Percentiles rank a stretch among this genome's conserved stretches.
Conservation (phyloP, 2,113 vertebrate species). For the Crotalus helleri region DNA sequence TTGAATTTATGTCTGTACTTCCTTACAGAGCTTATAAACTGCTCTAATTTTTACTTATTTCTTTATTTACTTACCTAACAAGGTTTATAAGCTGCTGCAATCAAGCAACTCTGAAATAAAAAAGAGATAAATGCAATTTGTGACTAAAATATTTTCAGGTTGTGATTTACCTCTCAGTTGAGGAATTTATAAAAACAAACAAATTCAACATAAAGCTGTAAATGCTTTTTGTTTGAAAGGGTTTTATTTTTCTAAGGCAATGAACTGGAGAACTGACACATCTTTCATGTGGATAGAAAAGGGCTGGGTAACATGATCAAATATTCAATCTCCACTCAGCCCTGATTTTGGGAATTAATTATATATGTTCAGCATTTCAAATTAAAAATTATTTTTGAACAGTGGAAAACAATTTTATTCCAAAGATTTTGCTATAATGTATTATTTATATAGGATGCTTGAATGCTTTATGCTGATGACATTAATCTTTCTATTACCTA, state of each 20-base stretch:
- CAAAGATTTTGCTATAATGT: background rate
- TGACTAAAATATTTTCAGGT: constrained; percentile 19
- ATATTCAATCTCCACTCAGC: constrained; percentile 1
- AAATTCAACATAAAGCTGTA: constrained; percentile 35
- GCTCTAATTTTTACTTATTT: background rate
- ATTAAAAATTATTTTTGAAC: constrained; percentile 13
- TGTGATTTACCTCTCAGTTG: constrained; percentile 23
- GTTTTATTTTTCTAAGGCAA: constrained; percentile 11
- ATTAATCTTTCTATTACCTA: background rate
- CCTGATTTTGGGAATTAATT: background rate
- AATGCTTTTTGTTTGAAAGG: constrained; percentile 35
- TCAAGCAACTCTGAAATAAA: background rate
- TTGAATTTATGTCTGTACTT: constrained; percentile 30
- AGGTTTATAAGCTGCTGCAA: background rate
- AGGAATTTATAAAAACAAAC: constrained; percentile 25
- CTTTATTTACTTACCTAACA: background rate
- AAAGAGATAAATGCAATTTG: constrained; percentile 23
- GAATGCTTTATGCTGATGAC: background rate
- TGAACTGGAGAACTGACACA: background rate
- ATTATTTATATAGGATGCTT: background rate
- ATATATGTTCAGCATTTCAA: constrained; percentile 1
- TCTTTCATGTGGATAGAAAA: constrained; percentile 7
- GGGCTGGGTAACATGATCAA: background rate
- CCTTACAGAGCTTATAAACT: background rate
- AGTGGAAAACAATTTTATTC: background rate